A percentile compares a stretch with the other conserved stretches of the same genome.
phyloP scores from a whole-genome alignment of 2,797 vertebrate species.

The Megalops cyprinoides region DNA sequence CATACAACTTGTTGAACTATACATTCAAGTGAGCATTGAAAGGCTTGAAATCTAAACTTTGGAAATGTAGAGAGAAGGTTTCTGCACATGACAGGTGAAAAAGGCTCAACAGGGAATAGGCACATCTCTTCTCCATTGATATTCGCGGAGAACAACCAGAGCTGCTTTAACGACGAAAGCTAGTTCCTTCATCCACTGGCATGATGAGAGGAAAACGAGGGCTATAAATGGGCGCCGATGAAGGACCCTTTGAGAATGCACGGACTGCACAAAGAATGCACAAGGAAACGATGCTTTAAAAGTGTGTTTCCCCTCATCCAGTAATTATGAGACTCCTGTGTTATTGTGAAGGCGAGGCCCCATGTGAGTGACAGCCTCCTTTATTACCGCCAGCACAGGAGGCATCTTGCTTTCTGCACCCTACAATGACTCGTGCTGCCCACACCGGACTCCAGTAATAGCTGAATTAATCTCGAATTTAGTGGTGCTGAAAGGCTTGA shows the following conservation, averaged over 20 bases:
- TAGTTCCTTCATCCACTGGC: background rate
- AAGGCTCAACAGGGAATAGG: background rate
- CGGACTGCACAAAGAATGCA: background rate
- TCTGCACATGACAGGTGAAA: background rate
- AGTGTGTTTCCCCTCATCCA: background rate
- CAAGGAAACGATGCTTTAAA: background rate
- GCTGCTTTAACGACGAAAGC: constrained; percentile 3
- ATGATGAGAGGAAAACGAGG: background rate
- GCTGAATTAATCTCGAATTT: constrained; percentile 16
- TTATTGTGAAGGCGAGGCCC: constrained; percentile 2
- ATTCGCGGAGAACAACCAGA: background rate
- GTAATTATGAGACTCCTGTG: constrained; percentile 13
- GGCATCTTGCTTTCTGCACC: constrained; percentile 15
- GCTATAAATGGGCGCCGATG: background rate
- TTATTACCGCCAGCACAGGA: background rate
- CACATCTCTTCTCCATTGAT: too few relatives aligned
- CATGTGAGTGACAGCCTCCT: constrained; percentile 5
- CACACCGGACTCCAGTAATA: background rate
- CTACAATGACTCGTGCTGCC: constrained; percentile 14
- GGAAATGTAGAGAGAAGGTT: too few relatives aligned
- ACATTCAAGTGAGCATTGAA: too few relatives aligned
- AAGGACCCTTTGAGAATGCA: constrained; percentile 12
- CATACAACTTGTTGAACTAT: too few relatives aligned
- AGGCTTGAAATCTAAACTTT: too few relatives aligned
- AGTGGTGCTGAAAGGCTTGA: background rate